These are phyloP conservation scores for Microtus richardsoni DNA, from an alignment of 2,113 vertebrate genomes.

Conservation along the genomic window DNA sequence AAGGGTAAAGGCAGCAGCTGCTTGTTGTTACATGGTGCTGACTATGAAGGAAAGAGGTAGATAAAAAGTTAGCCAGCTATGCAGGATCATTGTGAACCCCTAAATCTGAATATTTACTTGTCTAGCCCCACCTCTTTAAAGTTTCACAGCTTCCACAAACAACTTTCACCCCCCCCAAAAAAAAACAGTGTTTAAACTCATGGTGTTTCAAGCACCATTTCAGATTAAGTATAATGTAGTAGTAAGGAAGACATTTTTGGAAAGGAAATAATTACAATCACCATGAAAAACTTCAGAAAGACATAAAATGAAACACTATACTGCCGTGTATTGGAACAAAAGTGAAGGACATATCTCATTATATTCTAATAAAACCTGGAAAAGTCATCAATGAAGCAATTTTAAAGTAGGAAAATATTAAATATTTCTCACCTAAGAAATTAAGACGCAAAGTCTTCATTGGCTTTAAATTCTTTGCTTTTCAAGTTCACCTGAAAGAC, in stretches of 20 bases:
- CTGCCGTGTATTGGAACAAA: background rate
- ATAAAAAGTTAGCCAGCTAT: too few species aligned
- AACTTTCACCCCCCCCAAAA: background rate
- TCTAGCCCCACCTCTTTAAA: background rate
- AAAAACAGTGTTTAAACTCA: too few species aligned
- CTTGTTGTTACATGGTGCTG: background rate
- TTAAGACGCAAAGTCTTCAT: background rate
- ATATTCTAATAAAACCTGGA: background rate
- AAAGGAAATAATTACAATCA: background rate
- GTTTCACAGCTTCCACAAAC: background rate
- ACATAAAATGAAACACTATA: background rate
- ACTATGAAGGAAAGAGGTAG: background rate
- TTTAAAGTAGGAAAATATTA: background rate
- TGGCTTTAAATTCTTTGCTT: background rate
- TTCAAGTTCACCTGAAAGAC: background rate
- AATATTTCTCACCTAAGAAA: background rate
- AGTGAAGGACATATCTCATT: background rate
- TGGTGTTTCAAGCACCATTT: background rate
- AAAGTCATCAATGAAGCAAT: background rate
- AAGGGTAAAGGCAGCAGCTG: too few species aligned
- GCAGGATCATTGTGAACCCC: background rate
- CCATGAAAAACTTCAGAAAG: too few species aligned
- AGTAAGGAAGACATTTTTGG: background rate
- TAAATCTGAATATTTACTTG: background rate
- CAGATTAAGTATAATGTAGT: background rate